Percentiles rank a stretch among this genome's conserved stretches.
Conservation (phyloP, 2,113 vertebrate species). For the Strix aluco region DNA sequence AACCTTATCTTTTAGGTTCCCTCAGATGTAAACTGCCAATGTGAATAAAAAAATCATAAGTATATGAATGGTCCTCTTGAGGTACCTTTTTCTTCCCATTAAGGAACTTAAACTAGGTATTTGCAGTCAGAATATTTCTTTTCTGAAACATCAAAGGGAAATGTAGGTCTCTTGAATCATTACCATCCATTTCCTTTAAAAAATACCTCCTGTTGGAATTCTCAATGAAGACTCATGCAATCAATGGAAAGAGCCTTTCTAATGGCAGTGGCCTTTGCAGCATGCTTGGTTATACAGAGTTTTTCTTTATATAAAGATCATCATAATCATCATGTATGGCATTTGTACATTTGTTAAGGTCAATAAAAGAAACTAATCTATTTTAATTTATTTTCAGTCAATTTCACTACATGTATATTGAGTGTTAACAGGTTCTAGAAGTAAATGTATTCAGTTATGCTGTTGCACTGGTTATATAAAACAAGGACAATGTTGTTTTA, state of each 20-base stretch:
- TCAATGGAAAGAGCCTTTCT: background rate
- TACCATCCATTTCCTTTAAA: background rate
- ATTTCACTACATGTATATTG: background rate
- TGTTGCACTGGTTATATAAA: background rate
- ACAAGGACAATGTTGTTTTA: background rate
- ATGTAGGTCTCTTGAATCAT: background rate
- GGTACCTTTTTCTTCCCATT: background rate
- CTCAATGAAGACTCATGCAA: background rate
- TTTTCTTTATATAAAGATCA: background rate
- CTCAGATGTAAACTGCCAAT: background rate
- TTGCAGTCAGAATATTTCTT: background rate
- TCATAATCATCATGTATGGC: background rate
- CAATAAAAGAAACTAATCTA: background rate
- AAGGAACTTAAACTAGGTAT: background rate
- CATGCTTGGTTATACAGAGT: background rate
- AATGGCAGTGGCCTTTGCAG: background rate
- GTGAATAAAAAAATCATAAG: background rate
- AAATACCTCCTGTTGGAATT: background rate
- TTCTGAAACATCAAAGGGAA: background rate
- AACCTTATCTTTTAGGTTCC: background rate
- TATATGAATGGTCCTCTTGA: background rate
- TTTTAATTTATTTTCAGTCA: constrained; percentile 7
- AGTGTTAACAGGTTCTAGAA: background rate
- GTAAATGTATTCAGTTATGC: background rate
- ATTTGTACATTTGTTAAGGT: background rate